phyloP scores from a whole-genome alignment of 2,113 vertebrate genomes.

The Dolichotis patagonum region DNA sequence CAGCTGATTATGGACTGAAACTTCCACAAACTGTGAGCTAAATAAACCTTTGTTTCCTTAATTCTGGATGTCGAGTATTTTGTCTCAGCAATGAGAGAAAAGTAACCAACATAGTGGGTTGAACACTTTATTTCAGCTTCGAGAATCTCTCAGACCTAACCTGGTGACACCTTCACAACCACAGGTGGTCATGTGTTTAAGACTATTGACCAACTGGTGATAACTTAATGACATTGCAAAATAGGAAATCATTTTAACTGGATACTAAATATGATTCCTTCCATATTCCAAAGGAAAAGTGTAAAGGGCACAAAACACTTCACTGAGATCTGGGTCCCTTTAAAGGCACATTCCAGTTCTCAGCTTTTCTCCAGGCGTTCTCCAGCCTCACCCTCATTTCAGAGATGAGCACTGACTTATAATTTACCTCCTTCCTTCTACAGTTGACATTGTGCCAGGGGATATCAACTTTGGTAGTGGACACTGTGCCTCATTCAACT shows the following conservation, averaged over 20 bases:
- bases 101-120: background rate
- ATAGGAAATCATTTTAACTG: slow-evolving; percentile 35
- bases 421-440: background rate
- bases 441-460: background rate
- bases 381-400: background rate
- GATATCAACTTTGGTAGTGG: background rate
- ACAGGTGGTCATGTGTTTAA: slow-evolving; percentile 36
- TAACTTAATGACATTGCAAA: background rate
- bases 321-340: background rate
- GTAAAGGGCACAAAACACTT: slow-evolving; percentile 18
- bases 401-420: background rate
- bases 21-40: too few relatives aligned
- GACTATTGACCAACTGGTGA: background rate
- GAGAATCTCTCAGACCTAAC: background rate
- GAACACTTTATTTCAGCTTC: background rate
- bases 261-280: background rate
- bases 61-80: too few relatives aligned
- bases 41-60: too few relatives aligned
- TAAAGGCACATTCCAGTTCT: background rate
- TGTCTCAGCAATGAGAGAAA: too few relatives aligned
- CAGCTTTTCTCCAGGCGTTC: background rate
- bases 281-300: background rate
- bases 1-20: too few relatives aligned
- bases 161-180: background rate
- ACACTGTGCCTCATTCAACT: background rate